Evolutionary conservation across 2,888 invertebrate species (phyloP).

Genomic region (Craniophora ligustri): DNA sequence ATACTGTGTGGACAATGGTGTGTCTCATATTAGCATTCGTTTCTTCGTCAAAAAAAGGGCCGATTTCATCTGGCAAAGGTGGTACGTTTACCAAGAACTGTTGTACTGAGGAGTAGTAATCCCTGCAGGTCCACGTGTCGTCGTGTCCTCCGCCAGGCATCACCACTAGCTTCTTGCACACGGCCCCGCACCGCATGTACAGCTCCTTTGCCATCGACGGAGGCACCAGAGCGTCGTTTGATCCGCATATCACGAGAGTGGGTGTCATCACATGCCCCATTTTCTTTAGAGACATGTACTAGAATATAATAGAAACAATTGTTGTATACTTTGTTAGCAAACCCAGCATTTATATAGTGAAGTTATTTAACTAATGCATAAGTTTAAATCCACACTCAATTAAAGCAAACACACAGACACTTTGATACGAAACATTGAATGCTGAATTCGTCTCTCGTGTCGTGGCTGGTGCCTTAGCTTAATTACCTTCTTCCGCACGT

Average conservation of each 20-base stretch:
- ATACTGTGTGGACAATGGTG: slow-evolving; percentile 72
- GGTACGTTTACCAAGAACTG: slow-evolving; percentile 83
- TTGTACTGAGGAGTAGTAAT: slow-evolving; percentile 91
- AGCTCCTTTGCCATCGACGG: slow-evolving; percentile 96
- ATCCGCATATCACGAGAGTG: slow-evolving; percentile 95
- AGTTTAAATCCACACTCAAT: no score
- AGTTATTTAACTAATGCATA: no score
- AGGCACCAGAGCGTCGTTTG: slow-evolving; percentile 95
- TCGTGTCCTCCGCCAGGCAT: slow-evolving; percentile 96
- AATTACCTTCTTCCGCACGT: no score
- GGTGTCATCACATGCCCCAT: slow-evolving; percentile 92
- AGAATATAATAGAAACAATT: slow-evolving; percentile 30
- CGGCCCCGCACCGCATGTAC: slow-evolving; percentile 92
- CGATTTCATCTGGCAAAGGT: slow-evolving; percentile 67
- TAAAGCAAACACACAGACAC: no score
- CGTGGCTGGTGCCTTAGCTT: no score
- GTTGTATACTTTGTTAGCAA: neutral
- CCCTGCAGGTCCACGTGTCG: slow-evolving; percentile 97
- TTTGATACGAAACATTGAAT: no score
- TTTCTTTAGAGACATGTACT: slow-evolving; percentile 93
- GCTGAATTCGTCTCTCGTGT: no score
- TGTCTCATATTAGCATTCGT: slow-evolving; percentile 57
- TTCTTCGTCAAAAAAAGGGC: slow-evolving; percentile 69
- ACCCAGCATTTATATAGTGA: no score
- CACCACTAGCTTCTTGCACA: slow-evolving; percentile 92